Conservation (phyloP, 2,888 invertebrate species). For the Patella pellucida region DNA sequence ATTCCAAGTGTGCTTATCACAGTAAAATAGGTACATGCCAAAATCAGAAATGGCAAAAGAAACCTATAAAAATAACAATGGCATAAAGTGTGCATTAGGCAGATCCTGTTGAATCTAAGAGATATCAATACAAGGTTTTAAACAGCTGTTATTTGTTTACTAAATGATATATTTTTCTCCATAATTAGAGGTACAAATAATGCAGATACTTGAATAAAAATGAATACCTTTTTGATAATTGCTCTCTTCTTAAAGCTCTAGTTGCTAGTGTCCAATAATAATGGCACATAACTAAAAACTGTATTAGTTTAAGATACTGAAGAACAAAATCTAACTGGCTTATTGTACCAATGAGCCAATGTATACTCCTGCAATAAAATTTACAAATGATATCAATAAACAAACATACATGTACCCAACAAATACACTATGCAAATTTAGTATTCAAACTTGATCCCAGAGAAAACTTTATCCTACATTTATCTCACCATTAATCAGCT, state of each 20-base stretch:
- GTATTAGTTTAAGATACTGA: conserved; percentile 73
- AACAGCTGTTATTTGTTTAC: neutral
- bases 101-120: neutral
- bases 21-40: conserved; percentile 72
- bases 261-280: conserved; percentile 74
- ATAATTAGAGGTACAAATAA: neutral
- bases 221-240: conserved; percentile 56
- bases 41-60: conserved; percentile 72
- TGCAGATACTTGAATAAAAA: neutral
- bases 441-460: neutral
- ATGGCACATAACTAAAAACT: conserved; percentile 74
- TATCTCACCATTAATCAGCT: too few species aligned
- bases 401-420: neutral
- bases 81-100: neutral
- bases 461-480: too few species aligned
- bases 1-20: conserved; percentile 73
- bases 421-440: neutral
- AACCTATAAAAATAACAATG: conserved; percentile 59
- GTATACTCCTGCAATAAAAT: conserved; percentile 69
- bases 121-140: neutral
- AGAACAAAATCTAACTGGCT: conserved; percentile 73
- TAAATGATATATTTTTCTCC: neutral
- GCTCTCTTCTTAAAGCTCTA: conserved; percentile 72
- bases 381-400: neutral
- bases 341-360: conserved; percentile 72